Evolutionary conservation across 2,888 invertebrate genomes (phyloP), one percentile per base, ranked within the genome.

Genomic region (Nipponacmea schrenckii): DNA sequence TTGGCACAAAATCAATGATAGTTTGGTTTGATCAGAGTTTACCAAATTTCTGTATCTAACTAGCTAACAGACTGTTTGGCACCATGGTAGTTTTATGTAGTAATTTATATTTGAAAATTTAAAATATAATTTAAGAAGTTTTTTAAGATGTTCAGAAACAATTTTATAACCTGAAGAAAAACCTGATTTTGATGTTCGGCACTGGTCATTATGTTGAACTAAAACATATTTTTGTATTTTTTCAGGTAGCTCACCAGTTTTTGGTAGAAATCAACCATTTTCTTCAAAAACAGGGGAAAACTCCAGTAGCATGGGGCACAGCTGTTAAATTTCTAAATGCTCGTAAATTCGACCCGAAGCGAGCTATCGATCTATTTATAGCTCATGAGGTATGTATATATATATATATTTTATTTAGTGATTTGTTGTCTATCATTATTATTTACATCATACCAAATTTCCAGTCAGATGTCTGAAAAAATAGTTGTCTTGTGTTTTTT

Each of bases 271-370:
- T 95, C 81, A 94, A 94, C 88, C 91, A 91, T 74, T 89, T 90
- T 77, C 81, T 91, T 73, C 86, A 91, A 39, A 77, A 91, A 79
- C 91, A 91, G 65, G 91, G 91, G 20, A 74, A 78, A 44, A 76
- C 75, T 45, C 92, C 92, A 46, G 92, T 95, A 68, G 92, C 94
- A 77, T 94, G 95, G 91, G 93, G 94, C 75, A 95, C 95, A n/a
- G 97, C 97, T 65, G 93, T 97, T 78, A 95, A 96, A 90, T 88
- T 88, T 78, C 77, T 85, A 44, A 86, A 85, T 84, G 97, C 98
- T 79, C 93, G 97, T 80, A 98, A 98, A 91, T 98, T 97, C 89
- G 97, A 97, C 89, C 94, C 97, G 69, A 91, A 93, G 64, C 92
- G 97, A 81, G 97, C 97, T 72, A 92, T 97, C 69, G 93, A 94